Base-by-base conservation (phyloP, 1,140 invertebrate species). In the Prorops nasuta region DNA sequence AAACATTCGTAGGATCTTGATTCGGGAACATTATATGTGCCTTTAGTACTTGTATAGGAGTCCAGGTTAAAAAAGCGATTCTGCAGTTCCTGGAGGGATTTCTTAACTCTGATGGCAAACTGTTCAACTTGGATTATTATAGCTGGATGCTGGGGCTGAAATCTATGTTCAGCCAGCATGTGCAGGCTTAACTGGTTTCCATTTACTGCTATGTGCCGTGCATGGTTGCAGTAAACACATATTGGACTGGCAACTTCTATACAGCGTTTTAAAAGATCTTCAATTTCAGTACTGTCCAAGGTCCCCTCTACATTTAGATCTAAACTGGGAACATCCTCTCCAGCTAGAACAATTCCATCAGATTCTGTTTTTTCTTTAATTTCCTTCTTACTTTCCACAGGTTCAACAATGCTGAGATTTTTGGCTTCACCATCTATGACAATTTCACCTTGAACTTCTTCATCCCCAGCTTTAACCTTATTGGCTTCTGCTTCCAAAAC, bases 151-250 rank as follows among this genome's bases (percentile, higher is more conserved):
- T 77, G 74, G 6, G 86, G 86, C 60, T 87, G 82, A 67, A 90
- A 91, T 4, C 86, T 77, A 72, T 92, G 90, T 63, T 90, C 82
- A 3, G 83, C 79, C 2, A 92, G 82, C 63, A 91, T 81, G 66
- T 93, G 90, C 10, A 91, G 67, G 1, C 84, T 84, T 31, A 93
- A 66, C 59, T 91, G 87, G 66, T 86, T 85, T 35, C 85, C 89
- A 70, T 92, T 89, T 0, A 92, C 88, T 2, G 89, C 86, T 55
- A 92, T 89, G 51, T 86, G 84, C 16, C 87, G 79, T 0, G 88
- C 89, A 76, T 92, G 89, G 66, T 90, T 90, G 62, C 90, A 93
- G 64, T 90, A 92, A 21, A 90, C 80, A 69, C 91, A 93, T 20
- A 77, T 79, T 3, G 80, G 74, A 60, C 84, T 83, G 0, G 88